phyloP scores from a whole-genome alignment of 1,140 invertebrate genomes.

The Drosophila sechellia region DNA sequence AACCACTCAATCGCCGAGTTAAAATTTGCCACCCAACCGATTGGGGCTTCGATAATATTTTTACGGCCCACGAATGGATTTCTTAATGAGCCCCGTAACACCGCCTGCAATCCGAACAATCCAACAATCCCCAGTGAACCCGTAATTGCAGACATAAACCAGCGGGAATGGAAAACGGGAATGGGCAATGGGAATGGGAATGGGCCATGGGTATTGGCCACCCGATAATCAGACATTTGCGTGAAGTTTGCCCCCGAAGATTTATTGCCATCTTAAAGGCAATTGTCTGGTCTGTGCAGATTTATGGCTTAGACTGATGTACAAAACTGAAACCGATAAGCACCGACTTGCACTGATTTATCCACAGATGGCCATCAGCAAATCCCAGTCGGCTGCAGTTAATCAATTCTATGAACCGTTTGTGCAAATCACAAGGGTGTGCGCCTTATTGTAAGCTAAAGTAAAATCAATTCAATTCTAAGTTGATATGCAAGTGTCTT shows the following conservation, averaged over 20 bases:
- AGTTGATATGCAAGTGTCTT: neutral
- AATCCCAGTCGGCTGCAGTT: constrained; percentile 3
- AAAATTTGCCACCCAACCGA: constrained; percentile 54
- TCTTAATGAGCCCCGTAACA: constrained; percentile 67
- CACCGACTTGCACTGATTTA: constrained; percentile 55
- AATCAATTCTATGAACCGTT: constrained; percentile 11
- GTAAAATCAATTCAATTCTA: neutral
- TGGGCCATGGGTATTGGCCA: constrained; percentile 12
- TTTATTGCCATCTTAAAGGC: constrained; percentile 64
- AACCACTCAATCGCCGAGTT: constrained; percentile 39
- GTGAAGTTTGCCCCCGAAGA: constrained; percentile 50
- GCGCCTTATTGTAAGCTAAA: neutral
- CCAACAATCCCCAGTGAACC: constrained; percentile 22
- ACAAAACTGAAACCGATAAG: constrained; percentile 31
- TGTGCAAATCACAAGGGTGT: constrained; percentile 5
- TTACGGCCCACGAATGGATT: constrained; percentile 67
- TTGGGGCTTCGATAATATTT: constrained; percentile 72
- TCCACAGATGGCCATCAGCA: constrained; percentile 24
- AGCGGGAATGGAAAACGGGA: constrained; percentile 8
- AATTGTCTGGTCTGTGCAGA: constrained; percentile 52
- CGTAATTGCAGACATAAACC: constrained; percentile 35
- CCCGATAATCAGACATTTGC: constrained; percentile 48
- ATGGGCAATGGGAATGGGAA: neutral
- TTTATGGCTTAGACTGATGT: constrained; percentile 51
- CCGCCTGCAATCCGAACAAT: constrained; percentile 11